phyloP scores from a whole-genome alignment of 2,797 vertebrate species.

The Cichlasoma orientale region DNA sequence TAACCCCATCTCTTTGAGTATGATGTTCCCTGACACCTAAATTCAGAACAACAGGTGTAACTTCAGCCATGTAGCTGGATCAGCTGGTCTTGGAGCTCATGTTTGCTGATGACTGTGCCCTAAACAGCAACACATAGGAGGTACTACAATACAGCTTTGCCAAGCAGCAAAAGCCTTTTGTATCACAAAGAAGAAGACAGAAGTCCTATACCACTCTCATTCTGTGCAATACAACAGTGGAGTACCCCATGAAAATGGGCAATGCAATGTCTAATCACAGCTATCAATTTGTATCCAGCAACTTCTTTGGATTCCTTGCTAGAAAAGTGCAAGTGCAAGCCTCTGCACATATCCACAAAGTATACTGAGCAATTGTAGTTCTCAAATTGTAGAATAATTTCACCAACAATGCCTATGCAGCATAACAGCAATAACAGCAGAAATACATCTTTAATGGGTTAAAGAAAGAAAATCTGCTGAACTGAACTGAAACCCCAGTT shows the following conservation, averaged over 20 bases:
- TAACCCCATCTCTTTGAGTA: neutral
- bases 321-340: neutral
- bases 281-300: neutral
- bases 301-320: neutral
- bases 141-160: neutral
- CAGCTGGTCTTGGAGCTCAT: neutral
- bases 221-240: neutral
- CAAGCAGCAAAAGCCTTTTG: neutral
- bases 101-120: neutral
- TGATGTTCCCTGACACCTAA: neutral
- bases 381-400: neutral
- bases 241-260: neutral
- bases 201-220: neutral
- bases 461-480: neutral
- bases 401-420: neutral
- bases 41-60: neutral
- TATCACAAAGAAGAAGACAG: neutral
- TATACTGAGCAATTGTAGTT: neutral
- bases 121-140: neutral
- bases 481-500: neutral
- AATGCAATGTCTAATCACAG: neutral
- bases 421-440: neutral
- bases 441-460: neutral
- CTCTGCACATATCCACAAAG: neutral
- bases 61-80: neutral